A percentile compares a stretch with the other conserved stretches of the same genome.
phyloP scores from a whole-genome alignment of 1,140 invertebrate genomes.

The Drosophila watanabei region DNA sequence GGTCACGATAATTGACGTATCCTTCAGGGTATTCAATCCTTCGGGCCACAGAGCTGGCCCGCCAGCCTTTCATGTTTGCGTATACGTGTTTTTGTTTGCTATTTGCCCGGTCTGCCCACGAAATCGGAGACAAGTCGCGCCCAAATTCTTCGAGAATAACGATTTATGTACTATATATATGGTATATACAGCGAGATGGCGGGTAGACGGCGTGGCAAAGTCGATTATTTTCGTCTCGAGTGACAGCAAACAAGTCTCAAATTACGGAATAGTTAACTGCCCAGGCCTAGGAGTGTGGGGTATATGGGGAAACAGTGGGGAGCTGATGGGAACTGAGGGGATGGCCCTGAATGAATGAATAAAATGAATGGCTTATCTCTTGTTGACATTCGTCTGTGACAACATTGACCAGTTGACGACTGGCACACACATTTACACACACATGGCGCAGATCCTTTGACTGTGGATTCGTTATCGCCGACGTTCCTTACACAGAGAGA shows the following conservation, averaged over 20 bases:
- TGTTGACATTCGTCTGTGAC: slow-evolving; percentile 83
- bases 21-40: slow-evolving; percentile 36
- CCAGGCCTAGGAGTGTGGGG: slow-evolving; percentile 10
- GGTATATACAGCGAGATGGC: not conserved
- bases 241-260: slow-evolving; percentile 82
- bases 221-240: slow-evolving; percentile 84
- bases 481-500: slow-evolving; percentile 22
- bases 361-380: slow-evolving; percentile 84
- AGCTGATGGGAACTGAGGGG: slow-evolving; percentile 1
- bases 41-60: slow-evolving; percentile 18
- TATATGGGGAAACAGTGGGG: not conserved
- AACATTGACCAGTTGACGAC: slow-evolving; percentile 81
- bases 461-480: slow-evolving; percentile 64
- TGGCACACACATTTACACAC: slow-evolving; percentile 29
- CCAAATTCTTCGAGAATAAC: slow-evolving; percentile 24
- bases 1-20: slow-evolving; percentile 40
- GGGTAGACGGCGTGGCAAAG: slow-evolving; percentile 64
- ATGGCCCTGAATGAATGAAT: slow-evolving; percentile 70
- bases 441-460: slow-evolving; percentile 31
- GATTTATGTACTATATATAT: not conserved
- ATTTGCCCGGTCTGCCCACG: slow-evolving; percentile 41
- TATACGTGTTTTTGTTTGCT: slow-evolving; percentile 38
- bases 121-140: slow-evolving; percentile 66
- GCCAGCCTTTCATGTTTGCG: slow-evolving; percentile 14
- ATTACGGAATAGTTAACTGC: slow-evolving; percentile 82